These are phyloP conservation scores for Kryptolebias ocellatus DNA, from an alignment of 2,797 vertebrate genomes.

Conservation along the genomic window DNA sequence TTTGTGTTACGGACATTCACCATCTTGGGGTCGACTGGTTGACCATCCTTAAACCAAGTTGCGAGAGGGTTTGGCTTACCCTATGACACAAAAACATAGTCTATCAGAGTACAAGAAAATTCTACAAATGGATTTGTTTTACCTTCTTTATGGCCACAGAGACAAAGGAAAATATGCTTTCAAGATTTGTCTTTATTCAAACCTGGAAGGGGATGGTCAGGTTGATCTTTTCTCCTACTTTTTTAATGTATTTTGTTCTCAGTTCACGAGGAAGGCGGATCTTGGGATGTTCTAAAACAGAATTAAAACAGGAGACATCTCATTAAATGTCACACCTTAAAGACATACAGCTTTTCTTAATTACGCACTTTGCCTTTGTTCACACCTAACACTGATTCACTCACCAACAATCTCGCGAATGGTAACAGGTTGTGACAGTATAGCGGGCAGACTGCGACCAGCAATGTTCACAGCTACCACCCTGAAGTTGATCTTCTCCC, in stretches of 20 bases:
- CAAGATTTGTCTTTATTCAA: background rate
- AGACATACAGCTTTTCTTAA: no score
- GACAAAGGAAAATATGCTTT: background rate
- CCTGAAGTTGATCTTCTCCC: constrained; percentile 88
- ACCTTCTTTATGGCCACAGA: background rate
- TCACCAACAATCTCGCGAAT: constrained; percentile 90
- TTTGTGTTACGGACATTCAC: constrained; percentile 83
- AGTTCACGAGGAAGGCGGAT: constrained; percentile 91
- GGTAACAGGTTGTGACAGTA: constrained; percentile 85
- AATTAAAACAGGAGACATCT: background rate
- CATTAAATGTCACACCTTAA: background rate
- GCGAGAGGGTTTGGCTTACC: constrained; percentile 89
- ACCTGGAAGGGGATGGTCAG: constrained; percentile 93
- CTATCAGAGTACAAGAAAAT: background rate
- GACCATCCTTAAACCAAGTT: constrained; percentile 87
- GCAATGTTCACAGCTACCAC: constrained; percentile 88
- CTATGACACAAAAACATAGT: constrained; percentile 60
- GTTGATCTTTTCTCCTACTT: constrained; percentile 89
- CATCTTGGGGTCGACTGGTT: constrained; percentile 82
- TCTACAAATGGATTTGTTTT: no score
- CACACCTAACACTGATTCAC: constrained; percentile 34
- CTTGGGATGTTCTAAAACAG: constrained; percentile 86
- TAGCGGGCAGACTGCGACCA: constrained; percentile 83
- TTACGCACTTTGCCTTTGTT: background rate
- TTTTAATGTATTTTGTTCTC: constrained; percentile 88